Evolutionary conservation across 2,113 vertebrate genomes (phyloP).

Genomic region (Dasyornis broadbenti): DNA sequence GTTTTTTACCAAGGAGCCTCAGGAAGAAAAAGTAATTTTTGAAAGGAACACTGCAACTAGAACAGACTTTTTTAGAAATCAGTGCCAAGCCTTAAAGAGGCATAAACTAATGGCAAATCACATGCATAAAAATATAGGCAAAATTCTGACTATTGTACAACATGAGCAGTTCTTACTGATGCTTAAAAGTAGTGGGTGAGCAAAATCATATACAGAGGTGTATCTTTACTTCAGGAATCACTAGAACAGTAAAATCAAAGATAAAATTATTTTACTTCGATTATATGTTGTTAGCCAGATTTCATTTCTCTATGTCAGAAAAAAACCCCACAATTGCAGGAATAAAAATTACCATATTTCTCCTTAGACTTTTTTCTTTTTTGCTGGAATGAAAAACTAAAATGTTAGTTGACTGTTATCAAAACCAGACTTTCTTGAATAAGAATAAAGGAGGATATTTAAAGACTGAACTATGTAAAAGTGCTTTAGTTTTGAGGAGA

Average conservation of each 20-base stretch:
- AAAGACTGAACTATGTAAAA: background rate
- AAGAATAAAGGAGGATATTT: background rate
- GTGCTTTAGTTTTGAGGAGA: background rate
- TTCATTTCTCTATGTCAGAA: background rate
- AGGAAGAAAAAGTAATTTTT: background rate
- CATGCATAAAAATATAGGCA: conserved; percentile 6
- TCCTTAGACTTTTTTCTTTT: background rate
- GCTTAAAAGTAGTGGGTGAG: background rate
- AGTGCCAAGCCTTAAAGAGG: background rate
- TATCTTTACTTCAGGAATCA: background rate
- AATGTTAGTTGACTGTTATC: background rate
- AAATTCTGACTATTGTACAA: conserved; percentile 11
- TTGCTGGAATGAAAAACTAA: background rate
- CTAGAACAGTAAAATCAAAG: background rate
- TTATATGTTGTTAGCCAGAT: background rate
- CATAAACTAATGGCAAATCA: conserved; percentile 2
- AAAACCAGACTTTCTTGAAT: background rate
- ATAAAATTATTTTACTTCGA: background rate
- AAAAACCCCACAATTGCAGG: background rate
- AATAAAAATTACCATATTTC: background rate
- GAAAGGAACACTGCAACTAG: background rate
- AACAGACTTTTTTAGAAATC: background rate
- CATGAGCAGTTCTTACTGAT: background rate
- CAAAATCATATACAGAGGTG: background rate
- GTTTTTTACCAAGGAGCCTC: background rate